A percentile compares a stretch with the other conserved stretches of the same genome.
Conservation (phyloP, 2,797 vertebrate genomes). For the Sebastes umbrosus region DNA sequence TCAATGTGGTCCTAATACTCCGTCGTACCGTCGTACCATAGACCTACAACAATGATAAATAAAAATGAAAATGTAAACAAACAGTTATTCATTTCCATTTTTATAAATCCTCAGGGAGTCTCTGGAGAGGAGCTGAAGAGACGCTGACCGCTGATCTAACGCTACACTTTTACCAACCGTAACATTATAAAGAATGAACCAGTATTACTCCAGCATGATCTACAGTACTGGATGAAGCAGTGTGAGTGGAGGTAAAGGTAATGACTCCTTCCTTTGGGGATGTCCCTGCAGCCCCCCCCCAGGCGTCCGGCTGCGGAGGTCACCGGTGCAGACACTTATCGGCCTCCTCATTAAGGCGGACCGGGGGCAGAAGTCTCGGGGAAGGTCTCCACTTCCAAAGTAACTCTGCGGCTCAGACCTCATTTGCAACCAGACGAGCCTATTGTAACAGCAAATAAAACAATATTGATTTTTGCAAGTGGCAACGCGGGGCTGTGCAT, state of each 20-base stretch:
- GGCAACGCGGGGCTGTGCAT: conserved; percentile 78
- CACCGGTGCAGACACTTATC: conserved; percentile 54
- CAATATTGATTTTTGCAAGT: conserved; percentile 86
- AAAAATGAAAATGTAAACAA: too few species aligned
- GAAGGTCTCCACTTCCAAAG: conserved; percentile 74
- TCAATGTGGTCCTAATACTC: too few species aligned
- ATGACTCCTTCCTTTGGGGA: conserved; percentile 15
- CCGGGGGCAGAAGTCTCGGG: conserved; percentile 57
- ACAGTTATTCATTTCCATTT: too few species aligned
- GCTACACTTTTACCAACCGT: neutral
- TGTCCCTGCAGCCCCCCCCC: neutral
- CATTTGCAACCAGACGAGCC: conserved; percentile 85
- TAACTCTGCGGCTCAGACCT: conserved; percentile 76
- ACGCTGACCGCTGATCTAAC: neutral
- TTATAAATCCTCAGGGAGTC: too few species aligned
- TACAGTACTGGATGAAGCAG: neutral
- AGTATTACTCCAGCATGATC: neutral
- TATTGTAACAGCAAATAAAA: conserved; percentile 88
- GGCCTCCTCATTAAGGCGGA: conserved; percentile 68
- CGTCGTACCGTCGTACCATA: too few species aligned
- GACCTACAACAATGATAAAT: too few species aligned
- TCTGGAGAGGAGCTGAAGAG: too few species aligned
- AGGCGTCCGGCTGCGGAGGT: conserved; percentile 28
- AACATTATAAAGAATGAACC: conserved; percentile 8
- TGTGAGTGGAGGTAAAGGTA: conserved; percentile 22